Percentiles rank a stretch among this genome's conserved stretches.
Evolutionary conservation across 2,888 invertebrate species (phyloP).

Genomic region (Nebria brevicollis): DNA sequence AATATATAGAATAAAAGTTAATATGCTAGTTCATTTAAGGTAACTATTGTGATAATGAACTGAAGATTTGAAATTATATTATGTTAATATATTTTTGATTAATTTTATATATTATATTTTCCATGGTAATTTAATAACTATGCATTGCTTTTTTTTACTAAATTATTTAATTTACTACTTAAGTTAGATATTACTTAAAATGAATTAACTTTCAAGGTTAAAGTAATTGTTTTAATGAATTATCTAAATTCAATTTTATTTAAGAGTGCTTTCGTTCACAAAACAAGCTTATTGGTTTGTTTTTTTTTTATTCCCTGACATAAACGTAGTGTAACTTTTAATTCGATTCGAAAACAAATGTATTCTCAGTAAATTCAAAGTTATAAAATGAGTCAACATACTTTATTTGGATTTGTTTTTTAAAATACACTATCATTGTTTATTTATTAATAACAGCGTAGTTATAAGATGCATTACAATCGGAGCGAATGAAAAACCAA

Average conservation of each 20-base stretch:
- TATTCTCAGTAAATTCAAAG: too few species aligned
- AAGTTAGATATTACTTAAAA: background rate
- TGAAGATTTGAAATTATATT: conserved; percentile 31
- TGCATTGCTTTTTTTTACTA: conserved; percentile 6
- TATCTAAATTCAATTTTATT: background rate
- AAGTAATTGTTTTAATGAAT: background rate
- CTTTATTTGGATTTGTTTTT: too few species aligned
- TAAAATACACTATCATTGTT: too few species aligned
- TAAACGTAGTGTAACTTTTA: too few species aligned
- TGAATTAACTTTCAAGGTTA: background rate
- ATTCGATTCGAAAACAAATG: too few species aligned
- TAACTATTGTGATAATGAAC: conserved; percentile 42
- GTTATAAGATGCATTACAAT: too few species aligned
- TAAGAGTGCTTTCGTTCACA: background rate
- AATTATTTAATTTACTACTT: background rate
- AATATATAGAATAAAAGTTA: conserved; percentile 14
- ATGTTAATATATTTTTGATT: conserved; percentile 19
- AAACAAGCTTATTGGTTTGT: background rate
- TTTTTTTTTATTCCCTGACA: too few species aligned
- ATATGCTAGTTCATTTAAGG: conserved; percentile 27
- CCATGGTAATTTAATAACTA: conserved; percentile 29
- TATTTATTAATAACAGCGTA: too few species aligned
- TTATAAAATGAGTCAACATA: too few species aligned
- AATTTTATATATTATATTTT: conserved; percentile 19
- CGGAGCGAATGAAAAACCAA: too few species aligned